Base-by-base conservation (phyloP, 1,140 invertebrate genomes). In the Trachymyrmex septentrionalis region DNA sequence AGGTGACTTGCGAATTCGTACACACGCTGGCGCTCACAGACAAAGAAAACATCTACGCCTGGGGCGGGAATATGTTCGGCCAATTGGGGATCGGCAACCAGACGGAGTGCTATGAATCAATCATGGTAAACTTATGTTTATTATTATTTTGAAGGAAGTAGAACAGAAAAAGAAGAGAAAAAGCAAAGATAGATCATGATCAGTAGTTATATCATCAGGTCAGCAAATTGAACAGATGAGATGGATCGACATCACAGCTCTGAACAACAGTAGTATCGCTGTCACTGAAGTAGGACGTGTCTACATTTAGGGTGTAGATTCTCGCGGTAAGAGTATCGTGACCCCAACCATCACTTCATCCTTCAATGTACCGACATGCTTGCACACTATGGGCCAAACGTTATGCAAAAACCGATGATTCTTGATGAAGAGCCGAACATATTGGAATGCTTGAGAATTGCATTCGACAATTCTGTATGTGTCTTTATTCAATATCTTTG, bases 11-110 rank as follows among this genome's bases (percentile, higher is more conserved):
- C 92, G 97, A 97, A 19, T 97, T 96, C 91, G 96, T 96, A 0
- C 97, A 97, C 92, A 96, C 96, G 3, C 89, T 97, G 86, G 97
- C 97, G 5, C 93, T 97, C 0, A 96, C 96, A 75, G 96, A 97
- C 90, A 96, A 97, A 91, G 97, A 97, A 1, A 92, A 93, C 21
- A 88, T 97, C 10, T 97, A 96, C 90, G 96, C 96, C 48, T 97
- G 97, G 97, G 97, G 97, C 86, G 96, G 96, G 21, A 97, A 97
- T 92, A 96, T 95, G 71, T 96, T 96, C 87, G 96, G 97, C 0
- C 96, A 97, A 92, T 92, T 97, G 21, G 97, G 96, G 14, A 95
- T 96, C 67, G 96, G 96, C 7, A 96, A 89, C 97, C 97, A 92
- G n/a, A 85, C 27, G 0, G 85, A 57, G 2, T 93, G 50, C 38